phyloP scores from a whole-genome alignment of 2,797 vertebrate genomes.

The Eutrigla gurnardus region DNA sequence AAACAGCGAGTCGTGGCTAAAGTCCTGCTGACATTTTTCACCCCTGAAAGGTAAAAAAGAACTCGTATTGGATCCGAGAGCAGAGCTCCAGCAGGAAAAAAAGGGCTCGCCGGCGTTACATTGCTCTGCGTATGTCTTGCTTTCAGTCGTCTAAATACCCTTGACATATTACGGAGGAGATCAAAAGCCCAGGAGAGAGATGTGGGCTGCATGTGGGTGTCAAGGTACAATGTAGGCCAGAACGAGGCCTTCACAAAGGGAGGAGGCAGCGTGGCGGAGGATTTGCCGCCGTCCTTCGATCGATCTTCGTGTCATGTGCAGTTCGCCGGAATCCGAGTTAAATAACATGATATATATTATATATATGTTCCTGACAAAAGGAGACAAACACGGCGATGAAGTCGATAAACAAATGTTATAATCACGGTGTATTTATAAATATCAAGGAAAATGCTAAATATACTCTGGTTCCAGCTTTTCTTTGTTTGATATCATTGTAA shows the following conservation, averaged over 20 bases:
- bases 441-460: neutral
- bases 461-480: too few species aligned
- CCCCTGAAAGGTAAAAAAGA: conserved; percentile 5
- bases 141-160: conserved; percentile 65
- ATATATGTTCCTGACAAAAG: neutral
- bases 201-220: conserved; percentile 30
- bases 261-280: neutral
- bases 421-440: too few species aligned
- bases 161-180: conserved; percentile 64
- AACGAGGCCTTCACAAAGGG: conserved; percentile 1
- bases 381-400: neutral
- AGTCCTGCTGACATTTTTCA: conserved; percentile 41
- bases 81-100: conserved; percentile 23
- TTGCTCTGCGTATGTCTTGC: conserved; percentile 41
- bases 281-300: neutral
- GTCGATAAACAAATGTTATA: too few species aligned
- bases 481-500: neutral
- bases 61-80: conserved; percentile 34
- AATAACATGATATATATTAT: neutral
- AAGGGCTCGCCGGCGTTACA: conserved; percentile 18
- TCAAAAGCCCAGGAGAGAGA: conserved; percentile 59
- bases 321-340: neutral
- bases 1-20: neutral
- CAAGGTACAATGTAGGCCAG: conserved; percentile 24
- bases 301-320: neutral